A percentile compares a stretch with the other conserved stretches of the same genome.
These are phyloP conservation scores for Orussus abietinus DNA, from an alignment of 1,140 invertebrate genomes.

Conservation along the genomic window DNA sequence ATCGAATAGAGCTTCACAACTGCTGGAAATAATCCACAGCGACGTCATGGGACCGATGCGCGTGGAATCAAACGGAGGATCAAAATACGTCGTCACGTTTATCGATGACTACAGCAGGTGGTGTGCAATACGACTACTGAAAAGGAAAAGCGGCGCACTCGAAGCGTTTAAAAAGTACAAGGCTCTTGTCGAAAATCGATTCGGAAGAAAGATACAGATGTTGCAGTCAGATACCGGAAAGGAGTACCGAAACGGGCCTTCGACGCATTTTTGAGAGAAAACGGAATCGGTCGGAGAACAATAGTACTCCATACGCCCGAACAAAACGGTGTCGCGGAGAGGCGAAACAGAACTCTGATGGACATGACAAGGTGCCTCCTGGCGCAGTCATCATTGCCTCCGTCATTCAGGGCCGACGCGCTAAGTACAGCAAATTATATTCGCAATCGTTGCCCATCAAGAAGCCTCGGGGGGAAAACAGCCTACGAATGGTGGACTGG, in stretches of 20 bases:
- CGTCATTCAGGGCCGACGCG: constrained; percentile 24
- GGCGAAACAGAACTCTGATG: constrained; percentile 21
- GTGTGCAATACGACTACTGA: constrained; percentile 43
- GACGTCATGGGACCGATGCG: constrained; percentile 50
- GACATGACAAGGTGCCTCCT: constrained; percentile 33
- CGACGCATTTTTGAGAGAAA: constrained; percentile 25
- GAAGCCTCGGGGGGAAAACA: constrained; percentile 8
- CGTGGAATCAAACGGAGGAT: constrained; percentile 31
- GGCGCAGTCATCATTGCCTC: constrained; percentile 21
- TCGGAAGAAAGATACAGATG: constrained; percentile 24
- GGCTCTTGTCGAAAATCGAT: constrained; percentile 34
- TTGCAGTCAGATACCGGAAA: constrained; percentile 46
- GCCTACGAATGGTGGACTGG: constrained; percentile 22
- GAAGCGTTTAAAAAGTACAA: constrained; percentile 37
- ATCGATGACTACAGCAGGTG: constrained; percentile 48
- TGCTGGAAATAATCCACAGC: constrained; percentile 34
- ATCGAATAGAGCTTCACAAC: constrained; percentile 10
- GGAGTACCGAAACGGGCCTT: constrained; percentile 42
- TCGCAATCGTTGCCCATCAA: constrained; percentile 18
- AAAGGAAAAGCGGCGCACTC: constrained; percentile 40
- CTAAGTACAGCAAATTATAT: constrained; percentile 19
- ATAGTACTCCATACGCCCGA: constrained; percentile 35
- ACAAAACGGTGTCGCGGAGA: constrained; percentile 39
- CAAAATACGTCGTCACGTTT: constrained; percentile 45
- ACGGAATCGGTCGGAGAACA: constrained; percentile 32